Conservation (phyloP, 2,797 vertebrate species). For the Peromyscus melanophrys region DNA sequence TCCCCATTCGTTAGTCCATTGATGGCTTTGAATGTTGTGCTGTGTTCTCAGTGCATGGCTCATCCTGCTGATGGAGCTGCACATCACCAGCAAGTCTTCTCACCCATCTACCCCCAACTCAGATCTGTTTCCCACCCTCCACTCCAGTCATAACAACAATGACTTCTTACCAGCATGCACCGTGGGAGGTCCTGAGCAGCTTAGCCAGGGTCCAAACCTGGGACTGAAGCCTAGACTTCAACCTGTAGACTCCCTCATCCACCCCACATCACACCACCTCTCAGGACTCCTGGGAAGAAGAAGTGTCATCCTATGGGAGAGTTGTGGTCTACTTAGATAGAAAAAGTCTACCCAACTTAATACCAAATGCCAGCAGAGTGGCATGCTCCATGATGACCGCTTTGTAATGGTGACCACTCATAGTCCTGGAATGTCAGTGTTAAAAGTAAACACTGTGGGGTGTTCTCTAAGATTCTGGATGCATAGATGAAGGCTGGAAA, state of each 20-base stretch:
- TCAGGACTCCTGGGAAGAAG: background rate
- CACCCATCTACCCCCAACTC: background rate
- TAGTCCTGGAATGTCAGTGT: background rate
- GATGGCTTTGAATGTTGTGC: background rate
- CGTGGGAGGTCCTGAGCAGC: background rate
- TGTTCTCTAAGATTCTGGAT: background rate
- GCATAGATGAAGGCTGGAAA: background rate
- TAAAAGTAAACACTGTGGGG: background rate
- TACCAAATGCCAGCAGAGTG: background rate
- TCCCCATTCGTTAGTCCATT: background rate
- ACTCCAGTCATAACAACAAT: background rate
- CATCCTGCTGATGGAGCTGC: rapidly evolving
- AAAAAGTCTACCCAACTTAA: background rate
- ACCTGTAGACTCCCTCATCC: background rate
- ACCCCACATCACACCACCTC: rapidly evolving
- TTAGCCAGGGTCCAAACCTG: background rate
- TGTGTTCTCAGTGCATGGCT: background rate
- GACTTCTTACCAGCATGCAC: background rate
- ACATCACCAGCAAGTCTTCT: background rate
- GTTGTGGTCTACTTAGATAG: background rate
- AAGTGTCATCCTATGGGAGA: background rate
- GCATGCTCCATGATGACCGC: no score
- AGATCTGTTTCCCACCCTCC: background rate
- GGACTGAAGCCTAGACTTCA: background rate
- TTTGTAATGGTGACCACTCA: background rate